Conservation (phyloP, 1,140 invertebrate genomes). For the Lasioglossum baleicum region DNA sequence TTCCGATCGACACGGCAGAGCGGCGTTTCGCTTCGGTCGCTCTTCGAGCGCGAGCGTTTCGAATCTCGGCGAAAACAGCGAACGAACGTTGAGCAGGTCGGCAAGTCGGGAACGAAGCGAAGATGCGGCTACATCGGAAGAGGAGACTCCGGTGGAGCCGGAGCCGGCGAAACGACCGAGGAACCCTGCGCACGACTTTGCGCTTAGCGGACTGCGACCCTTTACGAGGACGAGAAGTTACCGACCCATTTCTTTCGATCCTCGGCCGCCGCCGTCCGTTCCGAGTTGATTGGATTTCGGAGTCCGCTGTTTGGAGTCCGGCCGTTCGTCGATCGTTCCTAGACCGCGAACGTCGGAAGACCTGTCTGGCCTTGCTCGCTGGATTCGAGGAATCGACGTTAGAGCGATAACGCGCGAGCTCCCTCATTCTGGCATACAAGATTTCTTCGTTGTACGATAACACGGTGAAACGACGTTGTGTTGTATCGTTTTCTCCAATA, state of each 20-base stretch:
- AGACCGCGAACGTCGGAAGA: no score
- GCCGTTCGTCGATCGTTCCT: neutral
- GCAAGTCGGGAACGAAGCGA: constrained; percentile 67
- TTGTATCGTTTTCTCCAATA: neutral
- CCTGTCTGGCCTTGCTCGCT: no score
- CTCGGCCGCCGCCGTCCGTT: constrained; percentile 66
- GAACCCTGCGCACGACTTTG: constrained; percentile 60
- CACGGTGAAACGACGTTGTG: neutral
- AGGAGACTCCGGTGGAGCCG: constrained; percentile 64
- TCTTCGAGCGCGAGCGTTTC: neutral
- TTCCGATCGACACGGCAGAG: neutral
- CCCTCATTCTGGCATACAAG: no score
- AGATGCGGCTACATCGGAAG: constrained; percentile 62
- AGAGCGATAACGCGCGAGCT: no score
- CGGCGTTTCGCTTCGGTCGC: constrained; percentile 10
- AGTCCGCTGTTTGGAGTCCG: no score
- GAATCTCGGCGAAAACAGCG: constrained; percentile 34
- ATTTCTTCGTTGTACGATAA: no score
- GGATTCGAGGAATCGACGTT: no score
- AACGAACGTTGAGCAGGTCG: constrained; percentile 68
- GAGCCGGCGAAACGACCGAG: constrained; percentile 64
- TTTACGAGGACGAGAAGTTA: constrained; percentile 75
- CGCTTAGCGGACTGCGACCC: constrained; percentile 70
- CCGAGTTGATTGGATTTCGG: constrained; percentile 53
- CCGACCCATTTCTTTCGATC: constrained; percentile 76